Evolutionary conservation across 2,888 invertebrate species (phyloP), one percentile per base, ranked within the genome.

Genomic region (Stenurella melanura): DNA sequence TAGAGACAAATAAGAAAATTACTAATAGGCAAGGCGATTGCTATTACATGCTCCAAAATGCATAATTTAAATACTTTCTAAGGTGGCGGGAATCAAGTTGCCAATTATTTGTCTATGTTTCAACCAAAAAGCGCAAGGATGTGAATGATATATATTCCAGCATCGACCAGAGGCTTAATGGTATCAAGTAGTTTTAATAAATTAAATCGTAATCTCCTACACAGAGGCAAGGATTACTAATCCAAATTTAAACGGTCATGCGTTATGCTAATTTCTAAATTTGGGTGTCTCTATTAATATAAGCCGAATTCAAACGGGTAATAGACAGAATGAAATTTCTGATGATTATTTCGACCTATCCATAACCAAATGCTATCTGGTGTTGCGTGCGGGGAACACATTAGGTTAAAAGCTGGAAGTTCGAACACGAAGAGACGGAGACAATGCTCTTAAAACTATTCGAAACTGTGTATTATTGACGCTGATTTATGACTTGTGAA

Each of bases 121-220:
- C 30, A 34, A 2, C 9, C 7, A 7, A 34, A 34, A 9, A 34
- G 30, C 30, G 30, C 30, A n/a, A 9, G 17, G 9, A 34, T 63
- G 15, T 30, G 17, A 63, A 63, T 63, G n/a, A 63, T 63, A 60
- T 60, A 26, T 34, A 63, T 50, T n/a, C 6, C 50, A 30, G n/a
- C 30, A 15, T 30, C 30, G 17, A 34, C 58, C 12, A 18, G 58
- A 57, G 18, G 68, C 58, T 18, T 57, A 69, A 56, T 69, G 30
- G 11, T 57, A 12, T 26, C 58, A 58, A 69, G 38, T 19, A 42
- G 42, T 50, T 56, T 69, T 69, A 38, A 17, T 69, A 69, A 57
- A 57, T 69, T 69, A 69, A 69, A 57, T 57, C 15, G 18, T 64
- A 64, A 69, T 58, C 69, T 57, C 34, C 30, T 7, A n/a, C 69